Conservation (phyloP, 2,113 vertebrate species). For the Pygoscelis adeliae region DNA sequence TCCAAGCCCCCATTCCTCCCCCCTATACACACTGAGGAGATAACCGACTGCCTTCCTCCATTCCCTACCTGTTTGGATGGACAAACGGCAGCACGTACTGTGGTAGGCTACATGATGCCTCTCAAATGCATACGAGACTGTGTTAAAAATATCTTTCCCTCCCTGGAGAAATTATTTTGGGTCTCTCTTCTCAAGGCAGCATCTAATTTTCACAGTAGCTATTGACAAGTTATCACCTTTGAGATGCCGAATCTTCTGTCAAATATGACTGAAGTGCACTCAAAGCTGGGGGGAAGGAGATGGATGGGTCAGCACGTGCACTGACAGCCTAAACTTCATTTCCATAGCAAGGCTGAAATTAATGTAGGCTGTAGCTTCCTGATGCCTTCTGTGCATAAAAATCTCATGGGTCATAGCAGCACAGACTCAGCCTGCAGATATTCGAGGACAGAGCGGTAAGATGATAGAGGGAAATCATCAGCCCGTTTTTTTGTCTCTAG, state of each 20-base stretch:
- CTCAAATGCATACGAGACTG: neutral
- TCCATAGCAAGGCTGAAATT: neutral
- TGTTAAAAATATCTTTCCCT: neutral
- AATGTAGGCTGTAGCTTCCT: neutral
- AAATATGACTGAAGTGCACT: neutral
- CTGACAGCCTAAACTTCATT: neutral
- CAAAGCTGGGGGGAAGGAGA: neutral
- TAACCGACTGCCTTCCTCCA: neutral
- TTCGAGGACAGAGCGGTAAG: neutral
- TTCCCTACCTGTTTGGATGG: neutral
- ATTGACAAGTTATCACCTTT: neutral
- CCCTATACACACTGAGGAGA: neutral
- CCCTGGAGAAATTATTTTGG: neutral
- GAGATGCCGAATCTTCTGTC: neutral
- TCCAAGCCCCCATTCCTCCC: neutral
- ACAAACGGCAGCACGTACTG: neutral
- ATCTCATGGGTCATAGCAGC: neutral
- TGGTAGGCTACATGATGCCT: neutral
- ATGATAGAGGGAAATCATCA: neutral
- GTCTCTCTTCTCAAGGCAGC: neutral
- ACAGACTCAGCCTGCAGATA: neutral
- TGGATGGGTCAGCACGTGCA: neutral
- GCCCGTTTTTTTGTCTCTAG: neutral
- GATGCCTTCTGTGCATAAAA: neutral
- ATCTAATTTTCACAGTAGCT: neutral